Evolutionary conservation across 2,113 vertebrate species (phyloP).

Genomic region (Dolichotis patagonum): DNA sequence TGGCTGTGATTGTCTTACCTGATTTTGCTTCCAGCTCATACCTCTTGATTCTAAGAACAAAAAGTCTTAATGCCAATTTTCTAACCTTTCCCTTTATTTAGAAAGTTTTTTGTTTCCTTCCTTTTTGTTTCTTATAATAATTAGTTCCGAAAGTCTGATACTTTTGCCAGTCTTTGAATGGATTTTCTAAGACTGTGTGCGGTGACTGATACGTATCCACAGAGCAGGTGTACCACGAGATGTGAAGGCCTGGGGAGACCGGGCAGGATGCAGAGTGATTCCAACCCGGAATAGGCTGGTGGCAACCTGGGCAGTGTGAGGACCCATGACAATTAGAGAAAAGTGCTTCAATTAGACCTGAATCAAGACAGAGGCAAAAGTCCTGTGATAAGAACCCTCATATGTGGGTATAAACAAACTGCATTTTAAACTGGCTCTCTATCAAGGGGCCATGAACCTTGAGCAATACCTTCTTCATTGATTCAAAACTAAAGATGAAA

Average conservation of each 20-base stretch:
- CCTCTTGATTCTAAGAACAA: background rate
- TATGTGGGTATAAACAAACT: background rate
- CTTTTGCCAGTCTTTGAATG: background rate
- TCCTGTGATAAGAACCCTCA: background rate
- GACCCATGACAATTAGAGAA: background rate
- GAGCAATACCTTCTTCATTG: background rate
- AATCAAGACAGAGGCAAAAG: background rate
- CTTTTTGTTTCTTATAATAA: background rate
- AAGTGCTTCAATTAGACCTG: background rate
- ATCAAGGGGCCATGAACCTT: background rate
- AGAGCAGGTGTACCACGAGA: background rate
- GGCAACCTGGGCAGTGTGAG: background rate
- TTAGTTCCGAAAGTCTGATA: background rate
- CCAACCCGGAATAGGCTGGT: background rate
- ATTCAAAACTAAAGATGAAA: constrained; percentile 49
- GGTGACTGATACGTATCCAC: background rate
- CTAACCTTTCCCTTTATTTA: background rate
- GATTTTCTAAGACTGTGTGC: background rate
- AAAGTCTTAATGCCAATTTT: background rate
- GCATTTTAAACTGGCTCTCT: background rate
- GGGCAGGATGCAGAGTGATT: background rate
- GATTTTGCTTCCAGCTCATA: background rate
- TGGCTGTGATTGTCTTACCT: background rate
- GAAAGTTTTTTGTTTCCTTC: background rate
- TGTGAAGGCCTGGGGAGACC: background rate